Evolutionary conservation across 1,140 invertebrate species (phyloP), one percentile per base, ranked within the genome.

Genomic region (Drosophila neocordata): DNA sequence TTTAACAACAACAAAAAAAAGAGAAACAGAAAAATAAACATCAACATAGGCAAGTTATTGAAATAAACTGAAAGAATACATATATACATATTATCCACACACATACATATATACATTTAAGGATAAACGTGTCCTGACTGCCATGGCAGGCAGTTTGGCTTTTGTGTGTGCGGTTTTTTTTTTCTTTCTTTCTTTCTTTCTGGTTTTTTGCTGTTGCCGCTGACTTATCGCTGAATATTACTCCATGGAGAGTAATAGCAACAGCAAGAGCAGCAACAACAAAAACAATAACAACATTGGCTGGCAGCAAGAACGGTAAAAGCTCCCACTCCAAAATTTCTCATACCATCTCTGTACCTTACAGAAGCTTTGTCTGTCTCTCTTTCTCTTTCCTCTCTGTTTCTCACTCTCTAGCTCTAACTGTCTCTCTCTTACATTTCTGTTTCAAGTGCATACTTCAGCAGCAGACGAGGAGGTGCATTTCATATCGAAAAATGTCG

Each of bases 151-250:
- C 41, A 11, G 41, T 48, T 48, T 20, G 55, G 41, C 70, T 65
- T 74, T 73, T 75, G 73, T 75, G 13, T 73, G 8, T 63, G 18
- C 27, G 38, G 65, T 67, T 60, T 27, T 22, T 55, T 44, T 35
- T 44, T 15, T 27, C 41, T 27, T 5, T 35, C 58, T 65, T 57
- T 63, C 15, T 48, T 27, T 8, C 27, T 62, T 65, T 52, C 57
- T 69, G 57, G n/a, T n/a, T n/a, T n/a, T n/a, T 58, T 68, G 66
- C 41, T 48, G 41, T 51, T 44, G 65, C 58, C 44, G 55, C 71
- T 72, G 83, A 87, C 78, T 88, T 87, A 87, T 87, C 83, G 78
- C 59, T 82, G 83, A 74, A 88, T 88, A 87, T 88, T 88, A 82
- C 75, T 87, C 82, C 82, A 61, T 69, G 72, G 82, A 88, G 82